Percentiles rank a stretch among this genome's conserved stretches.
These are phyloP conservation scores for Meteorus cinctellus DNA, from an alignment of 2,888 invertebrate genomes.

Conservation along the genomic window DNA sequence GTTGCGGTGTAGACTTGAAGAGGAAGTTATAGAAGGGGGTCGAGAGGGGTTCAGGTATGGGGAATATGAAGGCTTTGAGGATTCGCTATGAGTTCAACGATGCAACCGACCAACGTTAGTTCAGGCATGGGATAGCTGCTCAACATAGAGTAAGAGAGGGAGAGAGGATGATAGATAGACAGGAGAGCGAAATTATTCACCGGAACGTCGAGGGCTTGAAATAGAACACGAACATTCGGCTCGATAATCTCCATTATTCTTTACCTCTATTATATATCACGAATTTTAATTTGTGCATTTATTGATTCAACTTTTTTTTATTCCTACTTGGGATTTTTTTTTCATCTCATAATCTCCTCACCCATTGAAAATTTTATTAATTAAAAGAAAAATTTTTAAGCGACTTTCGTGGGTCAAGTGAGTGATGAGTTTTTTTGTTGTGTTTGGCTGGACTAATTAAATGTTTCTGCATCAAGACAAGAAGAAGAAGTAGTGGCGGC, in stretches of 20 bases:
- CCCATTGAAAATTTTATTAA: background rate
- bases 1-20: constrained; percentile 47
- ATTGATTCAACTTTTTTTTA: background rate
- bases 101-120: constrained; percentile 27
- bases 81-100: constrained; percentile 31
- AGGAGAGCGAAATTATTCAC: constrained; percentile 33
- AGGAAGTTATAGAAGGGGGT: constrained; percentile 9
- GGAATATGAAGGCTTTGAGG: constrained; percentile 34
- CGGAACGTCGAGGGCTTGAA: constrained; percentile 30
- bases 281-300: background rate
- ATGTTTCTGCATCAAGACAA: constrained; percentile 22
- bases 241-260: constrained; percentile 14
- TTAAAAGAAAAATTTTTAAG: background rate
- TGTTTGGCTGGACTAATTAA: constrained; percentile 12
- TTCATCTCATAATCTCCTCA: background rate
- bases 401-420: constrained; percentile 4
- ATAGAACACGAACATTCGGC: constrained; percentile 21
- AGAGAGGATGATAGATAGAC: background rate
- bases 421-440: background rate
- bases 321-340: background rate
- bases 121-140: constrained; percentile 12
- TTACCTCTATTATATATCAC: background rate
- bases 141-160: background rate
- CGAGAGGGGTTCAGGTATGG: background rate
- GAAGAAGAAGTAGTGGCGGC: background rate